A percentile compares a stretch with the other conserved stretches of the same genome.
Evolutionary conservation across 2,888 invertebrate genomes (phyloP).

Genomic region (Phyllotreta cruciferae): DNA sequence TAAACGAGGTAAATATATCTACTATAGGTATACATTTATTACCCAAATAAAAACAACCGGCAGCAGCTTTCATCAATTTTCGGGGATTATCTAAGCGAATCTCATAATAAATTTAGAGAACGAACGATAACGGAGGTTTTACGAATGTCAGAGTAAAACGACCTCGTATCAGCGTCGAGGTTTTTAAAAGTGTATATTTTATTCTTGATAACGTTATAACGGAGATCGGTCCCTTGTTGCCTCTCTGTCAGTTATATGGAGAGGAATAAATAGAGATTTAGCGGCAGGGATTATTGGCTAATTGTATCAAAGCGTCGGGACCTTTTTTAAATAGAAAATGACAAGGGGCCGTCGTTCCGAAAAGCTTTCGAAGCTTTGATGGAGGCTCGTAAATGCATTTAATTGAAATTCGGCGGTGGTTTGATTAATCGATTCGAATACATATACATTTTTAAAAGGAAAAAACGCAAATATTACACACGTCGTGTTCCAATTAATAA

Average conservation of each 20-base stretch:
- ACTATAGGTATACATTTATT: too few relatives aligned
- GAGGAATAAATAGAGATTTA: conserved; percentile 56
- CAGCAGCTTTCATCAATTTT: conserved; percentile 17
- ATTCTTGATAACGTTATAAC: conserved; percentile 56
- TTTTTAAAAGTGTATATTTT: conserved; percentile 50
- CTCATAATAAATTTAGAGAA: conserved; percentile 19
- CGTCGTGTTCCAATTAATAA: too few relatives aligned
- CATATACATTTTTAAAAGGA: too few relatives aligned
- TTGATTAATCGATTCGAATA: too few relatives aligned
- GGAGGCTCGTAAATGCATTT: conserved; percentile 21
- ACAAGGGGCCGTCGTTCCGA: conserved; percentile 33
- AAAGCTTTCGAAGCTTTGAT: conserved; percentile 26
- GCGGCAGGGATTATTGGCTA: conserved; percentile 56
- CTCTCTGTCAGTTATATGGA: conserved; percentile 56
- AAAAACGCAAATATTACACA: too few relatives aligned
- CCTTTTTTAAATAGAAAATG: conserved; percentile 49
- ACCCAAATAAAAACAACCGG: neutral
- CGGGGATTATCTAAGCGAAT: conserved; percentile 5
- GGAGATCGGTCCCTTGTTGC: conserved; percentile 55
- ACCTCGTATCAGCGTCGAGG: conserved; percentile 21
- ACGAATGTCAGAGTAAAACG: conserved; percentile 24
- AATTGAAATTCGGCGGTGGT: conserved; percentile 15
- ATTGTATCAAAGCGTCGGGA: conserved; percentile 52
- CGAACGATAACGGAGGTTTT: conserved; percentile 21
- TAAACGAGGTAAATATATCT: too few relatives aligned